Conservation (phyloP, 2,113 vertebrate species). For the Phocoena phocoena region DNA sequence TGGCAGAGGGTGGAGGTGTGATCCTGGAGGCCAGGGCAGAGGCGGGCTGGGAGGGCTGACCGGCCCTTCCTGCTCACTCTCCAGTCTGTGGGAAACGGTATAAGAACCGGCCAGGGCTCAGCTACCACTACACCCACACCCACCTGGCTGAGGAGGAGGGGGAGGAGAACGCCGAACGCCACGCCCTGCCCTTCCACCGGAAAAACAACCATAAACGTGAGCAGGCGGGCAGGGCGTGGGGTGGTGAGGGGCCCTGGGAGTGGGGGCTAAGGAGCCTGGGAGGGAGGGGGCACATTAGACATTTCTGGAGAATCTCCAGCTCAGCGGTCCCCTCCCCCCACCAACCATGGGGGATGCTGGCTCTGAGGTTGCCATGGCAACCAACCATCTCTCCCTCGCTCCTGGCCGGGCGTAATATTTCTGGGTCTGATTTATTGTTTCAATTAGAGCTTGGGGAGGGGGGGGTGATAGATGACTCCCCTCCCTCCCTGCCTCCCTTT, state of each 20-base stretch:
- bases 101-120: slow-evolving; percentile 95
- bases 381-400: slow-evolving; percentile 82
- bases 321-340: slow-evolving; percentile 78
- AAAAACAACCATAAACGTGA: slow-evolving; percentile 98
- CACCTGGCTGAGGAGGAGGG: slow-evolving; percentile 96
- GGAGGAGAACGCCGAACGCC: slow-evolving; percentile 92
- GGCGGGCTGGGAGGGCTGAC: slow-evolving; percentile 45
- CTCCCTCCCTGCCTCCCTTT: slow-evolving; percentile 16
- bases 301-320: slow-evolving; percentile 78
- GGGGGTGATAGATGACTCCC: slow-evolving; percentile 60
- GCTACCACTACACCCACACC: slow-evolving; percentile 97
- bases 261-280: slow-evolving; percentile 49
- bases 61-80: neutral
- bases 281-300: slow-evolving; percentile 66
- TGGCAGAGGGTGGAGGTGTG: neutral
- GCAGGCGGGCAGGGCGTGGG: slow-evolving; percentile 61
- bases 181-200: slow-evolving; percentile 94
- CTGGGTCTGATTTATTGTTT: slow-evolving; percentile 91
- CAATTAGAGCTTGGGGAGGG: slow-evolving; percentile 83
- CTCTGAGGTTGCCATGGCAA: slow-evolving; percentile 88
- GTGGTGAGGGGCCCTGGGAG: slow-evolving; percentile 52
- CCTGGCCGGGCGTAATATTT: slow-evolving; percentile 78
- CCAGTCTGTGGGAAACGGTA: slow-evolving; percentile 95
- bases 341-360: slow-evolving; percentile 71
- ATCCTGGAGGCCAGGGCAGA: slow-evolving; percentile 46